Evolutionary conservation across 2,888 invertebrate species (phyloP).

Genomic region (Parthenolecanium corni): DNA sequence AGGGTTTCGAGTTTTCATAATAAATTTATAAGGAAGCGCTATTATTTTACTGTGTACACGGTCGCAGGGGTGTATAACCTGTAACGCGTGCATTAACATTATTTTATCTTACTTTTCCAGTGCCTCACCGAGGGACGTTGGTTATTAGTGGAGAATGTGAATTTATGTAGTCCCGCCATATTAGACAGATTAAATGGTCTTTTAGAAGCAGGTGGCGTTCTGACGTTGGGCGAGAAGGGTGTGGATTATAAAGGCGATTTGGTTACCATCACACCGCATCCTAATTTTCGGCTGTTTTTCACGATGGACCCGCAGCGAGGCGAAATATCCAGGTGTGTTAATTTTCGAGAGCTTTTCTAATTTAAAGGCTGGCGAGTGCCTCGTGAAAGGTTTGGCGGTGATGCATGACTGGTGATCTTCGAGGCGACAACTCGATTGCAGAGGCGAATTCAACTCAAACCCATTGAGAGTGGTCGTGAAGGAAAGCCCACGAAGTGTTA

Average conservation of each 20-base stretch:
- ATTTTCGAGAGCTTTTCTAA: neutral
- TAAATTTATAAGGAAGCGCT: too few relatives aligned
- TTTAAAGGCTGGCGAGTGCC: neutral
- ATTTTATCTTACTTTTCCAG: constrained; percentile 38
- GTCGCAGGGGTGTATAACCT: too few relatives aligned
- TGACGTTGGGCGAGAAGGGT: constrained; percentile 85
- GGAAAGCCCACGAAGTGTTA: too few relatives aligned
- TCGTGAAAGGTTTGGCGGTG: neutral
- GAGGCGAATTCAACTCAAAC: neutral
- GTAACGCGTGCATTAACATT: neutral
- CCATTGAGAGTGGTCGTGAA: too few relatives aligned
- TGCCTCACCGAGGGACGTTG: constrained; percentile 71
- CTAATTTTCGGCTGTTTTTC: constrained; percentile 83
- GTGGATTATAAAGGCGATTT: constrained; percentile 57
- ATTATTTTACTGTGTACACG: too few relatives aligned
- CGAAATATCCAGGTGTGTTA: constrained; percentile 68
- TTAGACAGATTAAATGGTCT: constrained; percentile 91
- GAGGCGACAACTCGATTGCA: neutral
- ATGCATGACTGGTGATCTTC: neutral
- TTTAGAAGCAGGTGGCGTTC: constrained; percentile 80
- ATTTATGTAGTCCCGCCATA: constrained; percentile 91
- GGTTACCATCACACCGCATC: constrained; percentile 66
- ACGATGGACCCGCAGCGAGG: constrained; percentile 92
- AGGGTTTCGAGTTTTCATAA: too few relatives aligned
- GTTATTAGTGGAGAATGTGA: constrained; percentile 82